Evolutionary conservation across 2,888 invertebrate genomes (phyloP), one percentile per base, ranked within the genome.

Genomic region (Nezara viridula): DNA sequence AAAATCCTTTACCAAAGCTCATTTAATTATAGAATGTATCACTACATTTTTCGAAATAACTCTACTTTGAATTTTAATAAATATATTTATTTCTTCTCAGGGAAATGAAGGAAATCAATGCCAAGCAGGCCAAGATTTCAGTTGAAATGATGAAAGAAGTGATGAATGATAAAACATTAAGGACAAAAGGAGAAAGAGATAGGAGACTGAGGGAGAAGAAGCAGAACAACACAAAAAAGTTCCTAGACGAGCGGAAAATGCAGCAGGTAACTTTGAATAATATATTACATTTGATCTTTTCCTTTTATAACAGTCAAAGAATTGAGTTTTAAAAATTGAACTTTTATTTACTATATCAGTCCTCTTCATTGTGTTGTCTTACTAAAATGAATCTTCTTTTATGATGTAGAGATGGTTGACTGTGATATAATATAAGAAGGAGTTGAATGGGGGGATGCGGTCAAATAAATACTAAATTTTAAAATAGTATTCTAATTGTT

Each of bases 131-230:
- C 9, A 98, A 98, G 94, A 96, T 97, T 92, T 98, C 98, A 87
- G 98, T 99, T 91, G 99, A 99, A 93, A 98, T 99, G 37, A 97
- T 97, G 92, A 98, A 98, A 93, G 98, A 98, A 92, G 98, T 99
- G 85, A 96, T 96, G 92, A 97, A 97, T 93, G 99, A 99, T 93
- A 99, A 99, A 93, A 97, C 97, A 0, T 94, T 99, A 89, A 97
- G 98, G 93, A 99, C 98, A 89, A 98, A 99, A 92, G 98, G 98
- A 90, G 99, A 99, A 93, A 97, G 98, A 92, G 99, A 99, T 92
- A 95, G 98, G 81, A 95, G 98, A 85, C 94, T 98, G 89, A 94
- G 97, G 49, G 98, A 99, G 93, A 98, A 99, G 93, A 98, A 98
- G 92, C 98, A 98, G 92, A 99, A 98, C 93, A 99, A 99, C 93